Conservation (phyloP, 2,797 vertebrate species). For the Nyctibius grandis region DNA sequence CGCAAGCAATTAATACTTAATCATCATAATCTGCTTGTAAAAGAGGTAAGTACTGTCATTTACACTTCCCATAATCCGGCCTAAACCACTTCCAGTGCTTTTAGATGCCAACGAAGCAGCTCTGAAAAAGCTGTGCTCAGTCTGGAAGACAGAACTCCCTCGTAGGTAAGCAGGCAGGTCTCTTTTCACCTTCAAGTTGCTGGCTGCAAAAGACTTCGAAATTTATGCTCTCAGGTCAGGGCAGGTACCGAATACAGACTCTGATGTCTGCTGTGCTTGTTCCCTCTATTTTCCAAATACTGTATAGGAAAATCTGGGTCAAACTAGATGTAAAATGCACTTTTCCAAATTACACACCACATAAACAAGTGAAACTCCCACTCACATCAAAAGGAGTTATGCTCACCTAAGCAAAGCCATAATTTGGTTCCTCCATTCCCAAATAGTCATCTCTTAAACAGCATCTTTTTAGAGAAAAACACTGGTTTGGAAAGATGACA, state of each 20-base stretch:
- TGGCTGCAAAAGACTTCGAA: not conserved
- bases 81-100: not conserved
- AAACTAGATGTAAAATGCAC: not conserved
- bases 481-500: constrained; percentile 20
- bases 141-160: not conserved
- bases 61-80: not conserved
- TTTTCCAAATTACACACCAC: not conserved
- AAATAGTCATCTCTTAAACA: not conserved
- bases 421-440: not conserved
- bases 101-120: not conserved
- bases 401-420: not conserved
- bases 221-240: not conserved
- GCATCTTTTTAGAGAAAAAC: constrained; percentile 31
- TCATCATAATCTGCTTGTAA: not conserved
- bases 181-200: not conserved
- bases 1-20: not conserved
- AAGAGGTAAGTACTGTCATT: not conserved
- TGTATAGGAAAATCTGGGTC: not conserved
- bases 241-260: not conserved
- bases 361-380: not conserved
- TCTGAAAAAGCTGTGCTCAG: not conserved
- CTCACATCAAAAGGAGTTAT: not conserved
- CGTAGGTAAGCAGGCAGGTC: not conserved
- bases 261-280: not conserved
- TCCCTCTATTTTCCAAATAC: not conserved